Evolutionary conservation across 2,797 vertebrate species (phyloP).

Genomic region (Liparis tanakae): DNA sequence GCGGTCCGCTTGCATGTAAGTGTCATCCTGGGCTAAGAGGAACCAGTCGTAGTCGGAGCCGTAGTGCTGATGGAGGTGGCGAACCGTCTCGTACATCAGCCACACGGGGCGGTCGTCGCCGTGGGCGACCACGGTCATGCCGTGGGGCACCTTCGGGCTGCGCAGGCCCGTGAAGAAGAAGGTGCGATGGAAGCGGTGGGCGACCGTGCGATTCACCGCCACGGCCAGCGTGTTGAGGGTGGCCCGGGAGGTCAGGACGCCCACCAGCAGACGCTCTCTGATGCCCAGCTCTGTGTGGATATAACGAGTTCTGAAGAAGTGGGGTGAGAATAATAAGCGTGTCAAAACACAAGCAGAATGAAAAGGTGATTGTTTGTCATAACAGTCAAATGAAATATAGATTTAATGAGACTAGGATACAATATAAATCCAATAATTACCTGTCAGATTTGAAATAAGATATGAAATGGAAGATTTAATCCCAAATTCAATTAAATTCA

Average conservation of each 20-base stretch:
- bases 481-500: too few relatives aligned
- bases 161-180: slow-evolving; percentile 95
- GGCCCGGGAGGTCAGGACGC: slow-evolving; percentile 91
- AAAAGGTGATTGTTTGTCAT: not conserved
- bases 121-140: slow-evolving; percentile 92
- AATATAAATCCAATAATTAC: not conserved
- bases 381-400: not conserved
- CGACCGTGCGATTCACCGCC: slow-evolving; percentile 95
- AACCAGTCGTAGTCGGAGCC: slow-evolving; percentile 97
- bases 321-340: not conserved
- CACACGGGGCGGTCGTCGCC: slow-evolving; percentile 96
- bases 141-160: slow-evolving; percentile 88
- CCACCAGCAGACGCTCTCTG: slow-evolving; percentile 92
- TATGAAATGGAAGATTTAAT: not conserved
- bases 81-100: slow-evolving; percentile 97
- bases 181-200: slow-evolving; percentile 91
- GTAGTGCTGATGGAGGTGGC: slow-evolving; percentile 90
- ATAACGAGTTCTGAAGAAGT: slow-evolving; percentile 89
- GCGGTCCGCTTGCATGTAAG: slow-evolving; percentile 91
- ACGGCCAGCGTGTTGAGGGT: slow-evolving; percentile 92
- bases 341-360: not conserved
- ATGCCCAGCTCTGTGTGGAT: slow-evolving; percentile 97
- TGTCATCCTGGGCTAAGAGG: slow-evolving; percentile 94
- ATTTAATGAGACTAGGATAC: not conserved
- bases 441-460: not conserved